A percentile compares a stretch with the other conserved stretches of the same genome.
Evolutionary conservation across 1,140 invertebrate genomes (phyloP).

Genomic region (Oppia nitens): DNA sequence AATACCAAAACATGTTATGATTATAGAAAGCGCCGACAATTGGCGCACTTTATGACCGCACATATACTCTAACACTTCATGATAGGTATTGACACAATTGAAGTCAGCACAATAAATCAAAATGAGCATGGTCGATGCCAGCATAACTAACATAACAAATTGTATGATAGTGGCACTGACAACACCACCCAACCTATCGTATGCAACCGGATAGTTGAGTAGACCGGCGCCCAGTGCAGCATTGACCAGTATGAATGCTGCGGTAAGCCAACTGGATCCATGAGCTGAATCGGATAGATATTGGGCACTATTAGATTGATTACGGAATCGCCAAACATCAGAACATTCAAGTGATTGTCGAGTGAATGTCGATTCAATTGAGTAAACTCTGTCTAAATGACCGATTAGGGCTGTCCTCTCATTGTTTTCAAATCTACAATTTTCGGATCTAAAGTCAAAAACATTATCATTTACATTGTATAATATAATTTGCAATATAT

Average conservation of each 20-base stretch:
- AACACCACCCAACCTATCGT: conserved; percentile 46
- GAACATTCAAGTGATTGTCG: no score
- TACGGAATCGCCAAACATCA: no score
- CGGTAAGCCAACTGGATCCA: conserved; percentile 32
- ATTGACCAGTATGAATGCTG: conserved; percentile 48
- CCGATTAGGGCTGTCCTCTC: no score
- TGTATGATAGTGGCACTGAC: conserved; percentile 38
- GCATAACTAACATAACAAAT: conserved; percentile 30
- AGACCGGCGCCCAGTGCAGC: conserved; percentile 49
- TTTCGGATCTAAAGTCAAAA: no score
- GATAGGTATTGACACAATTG: conserved; percentile 31
- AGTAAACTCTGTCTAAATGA: no score
- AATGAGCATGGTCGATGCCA: conserved; percentile 38
- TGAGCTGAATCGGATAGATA: no score
- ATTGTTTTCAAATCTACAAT: no score
- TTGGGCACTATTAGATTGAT: no score
- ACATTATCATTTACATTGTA: no score
- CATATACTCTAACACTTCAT: conserved; percentile 36
- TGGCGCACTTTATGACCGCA: conserved; percentile 37
- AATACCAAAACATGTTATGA: conserved; percentile 46
- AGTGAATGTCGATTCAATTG: no score
- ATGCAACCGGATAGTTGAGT: conserved; percentile 49
- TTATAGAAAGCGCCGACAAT: conserved; percentile 35
- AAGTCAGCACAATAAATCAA: conserved; percentile 42
- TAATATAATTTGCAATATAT: no score